Conservation (phyloP, 2,113 vertebrate genomes). For the Trogon surrucura region DNA sequence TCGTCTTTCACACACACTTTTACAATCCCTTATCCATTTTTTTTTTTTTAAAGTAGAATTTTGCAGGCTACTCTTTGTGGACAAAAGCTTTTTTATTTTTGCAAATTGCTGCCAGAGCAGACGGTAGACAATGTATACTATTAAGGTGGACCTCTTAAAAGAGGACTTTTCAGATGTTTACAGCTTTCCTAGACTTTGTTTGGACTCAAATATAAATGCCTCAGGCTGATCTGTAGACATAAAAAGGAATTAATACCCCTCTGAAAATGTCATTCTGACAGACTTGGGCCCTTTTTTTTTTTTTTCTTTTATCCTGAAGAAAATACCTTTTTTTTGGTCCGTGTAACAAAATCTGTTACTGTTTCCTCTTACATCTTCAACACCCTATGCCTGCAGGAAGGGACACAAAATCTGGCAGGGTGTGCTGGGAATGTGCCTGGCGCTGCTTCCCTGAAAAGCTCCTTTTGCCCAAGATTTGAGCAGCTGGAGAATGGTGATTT, state of each 20-base stretch:
- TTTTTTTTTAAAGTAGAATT: neutral
- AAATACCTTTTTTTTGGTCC: neutral
- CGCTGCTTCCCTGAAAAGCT: neutral
- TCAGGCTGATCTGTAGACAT: conserved; percentile 20
- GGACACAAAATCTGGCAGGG: neutral
- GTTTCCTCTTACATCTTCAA: neutral
- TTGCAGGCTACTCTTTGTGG: neutral
- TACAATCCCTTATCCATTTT: neutral
- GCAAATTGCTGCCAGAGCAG: neutral
- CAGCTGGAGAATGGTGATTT: neutral
- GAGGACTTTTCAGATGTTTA: conserved; percentile 20
- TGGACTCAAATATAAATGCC: conserved; percentile 17
- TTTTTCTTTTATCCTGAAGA: neutral
- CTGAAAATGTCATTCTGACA: conserved; percentile 31
- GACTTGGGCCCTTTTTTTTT: neutral
- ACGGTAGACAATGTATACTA: neutral
- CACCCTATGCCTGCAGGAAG: neutral
- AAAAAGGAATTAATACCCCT: conserved; percentile 28
- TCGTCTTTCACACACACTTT: neutral
- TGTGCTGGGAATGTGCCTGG: neutral
- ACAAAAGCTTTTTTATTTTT: neutral
- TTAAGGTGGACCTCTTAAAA: neutral
- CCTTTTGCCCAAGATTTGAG: neutral
- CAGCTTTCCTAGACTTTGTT: conserved; percentile 26
- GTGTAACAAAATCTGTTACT: conserved; percentile 32